phyloP scores from a whole-genome alignment of 92 coral and sea anemone species.

The Paragorgia papillata region DNA sequence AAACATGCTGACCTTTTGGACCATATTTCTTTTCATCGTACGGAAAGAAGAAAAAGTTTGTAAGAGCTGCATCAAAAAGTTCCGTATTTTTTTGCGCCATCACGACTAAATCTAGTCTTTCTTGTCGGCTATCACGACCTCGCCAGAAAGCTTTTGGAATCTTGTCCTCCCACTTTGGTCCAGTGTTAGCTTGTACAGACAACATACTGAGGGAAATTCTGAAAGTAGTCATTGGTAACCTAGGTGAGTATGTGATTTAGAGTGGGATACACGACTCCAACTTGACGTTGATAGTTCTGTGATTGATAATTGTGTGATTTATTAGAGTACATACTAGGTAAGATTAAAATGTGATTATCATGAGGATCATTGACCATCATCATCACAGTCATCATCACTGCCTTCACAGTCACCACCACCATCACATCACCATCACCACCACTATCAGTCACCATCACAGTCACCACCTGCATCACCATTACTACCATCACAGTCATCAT shows the following conservation, averaged over 20 bases:
- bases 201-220: constrained; percentile 93
- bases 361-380: too few relatives aligned
- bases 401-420: too few relatives aligned
- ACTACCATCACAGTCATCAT: too few relatives aligned
- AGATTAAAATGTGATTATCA: too few relatives aligned
- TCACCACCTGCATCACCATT: too few relatives aligned
- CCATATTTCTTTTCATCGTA: constrained; percentile 94
- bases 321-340: neutral
- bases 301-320: neutral
- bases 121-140: constrained; percentile 94
- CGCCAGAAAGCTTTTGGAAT: constrained; percentile 93
- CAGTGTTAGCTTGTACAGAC: constrained; percentile 87
- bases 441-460: too few relatives aligned
- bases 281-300: neutral
- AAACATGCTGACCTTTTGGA: constrained; percentile 83
- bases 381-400: too few relatives aligned
- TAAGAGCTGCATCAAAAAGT: constrained; percentile 86
- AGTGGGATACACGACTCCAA: neutral
- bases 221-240: too few relatives aligned
- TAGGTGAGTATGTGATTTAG: too few relatives aligned
- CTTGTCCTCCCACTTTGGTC: constrained; percentile 91
- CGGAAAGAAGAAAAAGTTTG: constrained; percentile 95
- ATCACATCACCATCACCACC: too few relatives aligned
- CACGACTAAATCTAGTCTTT: constrained; percentile 80
- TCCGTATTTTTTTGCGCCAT: constrained; percentile 89